Percentiles rank a stretch among this genome's conserved stretches.
Conservation (phyloP, 2,797 vertebrate species). For the Gorsachius magnificus region DNA sequence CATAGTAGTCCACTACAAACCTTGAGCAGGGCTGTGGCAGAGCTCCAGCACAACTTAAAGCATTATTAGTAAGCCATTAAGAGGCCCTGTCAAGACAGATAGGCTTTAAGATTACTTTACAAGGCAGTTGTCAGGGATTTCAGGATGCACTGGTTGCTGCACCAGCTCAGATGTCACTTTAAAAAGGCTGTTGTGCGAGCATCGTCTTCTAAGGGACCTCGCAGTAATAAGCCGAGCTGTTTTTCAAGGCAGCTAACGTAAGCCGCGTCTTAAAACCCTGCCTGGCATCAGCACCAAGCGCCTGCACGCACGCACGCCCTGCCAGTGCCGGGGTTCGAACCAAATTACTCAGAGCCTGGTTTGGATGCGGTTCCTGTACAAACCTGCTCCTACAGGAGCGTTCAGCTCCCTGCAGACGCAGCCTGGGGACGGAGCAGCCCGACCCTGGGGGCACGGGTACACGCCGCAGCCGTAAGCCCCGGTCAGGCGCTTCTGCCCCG, state of each 20-base stretch:
- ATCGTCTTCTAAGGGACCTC: background rate
- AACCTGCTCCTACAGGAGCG: background rate
- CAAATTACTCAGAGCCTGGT: background rate
- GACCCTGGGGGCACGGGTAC: background rate
- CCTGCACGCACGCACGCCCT: background rate
- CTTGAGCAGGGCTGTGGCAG: background rate
- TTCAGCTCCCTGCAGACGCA: background rate
- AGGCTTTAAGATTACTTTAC: constrained; percentile 1
- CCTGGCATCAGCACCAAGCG: background rate
- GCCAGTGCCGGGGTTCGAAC: accelerated
- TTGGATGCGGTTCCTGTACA: background rate
- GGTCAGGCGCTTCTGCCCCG: background rate
- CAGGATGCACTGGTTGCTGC: background rate
- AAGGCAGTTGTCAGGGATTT: constrained; percentile 9
- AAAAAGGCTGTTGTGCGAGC: background rate
- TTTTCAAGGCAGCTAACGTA: background rate
- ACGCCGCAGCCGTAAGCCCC: background rate
- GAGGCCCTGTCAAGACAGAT: background rate
- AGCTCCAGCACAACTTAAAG: background rate
- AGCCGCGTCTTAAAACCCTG: background rate
- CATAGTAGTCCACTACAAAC: background rate
- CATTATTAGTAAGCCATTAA: constrained; percentile 21
- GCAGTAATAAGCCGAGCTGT: background rate
- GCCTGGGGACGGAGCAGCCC: background rate
- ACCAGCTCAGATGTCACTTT: background rate